These are phyloP conservation scores for Willisornis vidua DNA, from an alignment of 2,113 vertebrate species.

Conservation along the genomic window DNA sequence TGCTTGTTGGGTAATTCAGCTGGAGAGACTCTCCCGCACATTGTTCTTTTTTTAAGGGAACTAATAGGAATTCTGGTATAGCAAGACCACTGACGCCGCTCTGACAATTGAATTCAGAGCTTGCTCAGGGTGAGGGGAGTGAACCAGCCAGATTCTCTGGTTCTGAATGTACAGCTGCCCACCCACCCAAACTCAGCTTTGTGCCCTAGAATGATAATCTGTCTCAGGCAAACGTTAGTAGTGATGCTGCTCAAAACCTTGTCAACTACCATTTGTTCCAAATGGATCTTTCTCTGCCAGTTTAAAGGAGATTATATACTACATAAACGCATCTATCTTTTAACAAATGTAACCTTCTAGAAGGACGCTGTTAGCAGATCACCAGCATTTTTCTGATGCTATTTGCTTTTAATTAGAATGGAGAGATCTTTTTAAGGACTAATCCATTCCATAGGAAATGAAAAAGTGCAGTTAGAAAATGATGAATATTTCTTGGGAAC, in stretches of 20 bases:
- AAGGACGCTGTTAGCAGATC: slow-evolving; percentile 6
- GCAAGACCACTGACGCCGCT: neutral
- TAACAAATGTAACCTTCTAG: neutral
- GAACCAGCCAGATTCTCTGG: neutral
- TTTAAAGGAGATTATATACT: neutral
- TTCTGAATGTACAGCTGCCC: neutral
- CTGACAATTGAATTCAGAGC: neutral
- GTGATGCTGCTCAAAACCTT: neutral
- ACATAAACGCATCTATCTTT: slow-evolving; percentile 1
- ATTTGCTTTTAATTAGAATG: slow-evolving; percentile 26
- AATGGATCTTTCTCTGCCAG: neutral
- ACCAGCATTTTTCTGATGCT: neutral
- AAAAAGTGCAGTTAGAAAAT: slow-evolving; percentile 8
- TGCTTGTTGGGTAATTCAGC: neutral
- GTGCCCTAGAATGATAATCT: neutral
- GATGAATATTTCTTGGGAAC: slow-evolving; percentile 16
- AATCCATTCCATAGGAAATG: neutral
- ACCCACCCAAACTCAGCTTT: neutral
- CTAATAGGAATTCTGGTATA: neutral
- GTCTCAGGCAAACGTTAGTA: neutral
- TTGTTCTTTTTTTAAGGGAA: neutral
- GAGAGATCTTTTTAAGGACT: neutral
- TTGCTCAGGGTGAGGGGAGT: neutral
- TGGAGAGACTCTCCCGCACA: neutral
- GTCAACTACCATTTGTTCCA: neutral